Evolutionary conservation across 2,113 vertebrate genomes (phyloP), one percentile per base, ranked within the genome.

Genomic region (Uropsilus gracilis): DNA sequence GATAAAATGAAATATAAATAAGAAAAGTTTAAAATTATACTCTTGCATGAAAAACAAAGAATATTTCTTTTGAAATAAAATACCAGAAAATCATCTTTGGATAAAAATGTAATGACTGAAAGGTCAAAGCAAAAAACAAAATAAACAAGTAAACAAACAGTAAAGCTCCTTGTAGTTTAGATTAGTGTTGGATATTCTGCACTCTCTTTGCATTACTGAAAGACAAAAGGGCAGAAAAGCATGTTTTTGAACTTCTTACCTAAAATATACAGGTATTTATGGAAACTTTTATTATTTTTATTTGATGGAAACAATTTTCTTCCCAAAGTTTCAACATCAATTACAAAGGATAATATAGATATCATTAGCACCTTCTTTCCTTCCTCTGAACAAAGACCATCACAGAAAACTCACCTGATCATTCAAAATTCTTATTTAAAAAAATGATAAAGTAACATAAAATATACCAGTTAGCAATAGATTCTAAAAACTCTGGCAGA

Each of bases 61-160:
- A 59, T n/a, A 86, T 71, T 61, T 80, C 39, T 46, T 87, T 87
- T 66, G 16, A 34, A 84, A 69, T 61, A 20, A 68, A 91, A 69
- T 64, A 80, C 4, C 59, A 92, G 66, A 73, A 97, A 97, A 78
- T 69, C 71, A 85, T 71, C 71, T 39, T 71, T 91, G 55, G 13
- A 63, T 77, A 64, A 91, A 90, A 85, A 86, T 59, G 0, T 32
- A 59, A 55, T 16, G 37, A 53, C 13, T 72, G 24, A 63, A 93
- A 87, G 61, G 17, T 66, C 42, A 88, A 83, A 88, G 37, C 68
- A 72, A 55, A 63, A 63, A 32, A 16, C 18, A 6, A 20, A 20
- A 20, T 3, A 20, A 53, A 89, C 89, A 20, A 20, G 8, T 3
- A 20, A 53, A 89, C 89, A 85, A 89, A 22, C 4, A 81, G 20